Evolutionary conservation across 2,888 invertebrate species (phyloP), one percentile per base, ranked within the genome.

Genomic region (Bhutanitis thaidina): DNA sequence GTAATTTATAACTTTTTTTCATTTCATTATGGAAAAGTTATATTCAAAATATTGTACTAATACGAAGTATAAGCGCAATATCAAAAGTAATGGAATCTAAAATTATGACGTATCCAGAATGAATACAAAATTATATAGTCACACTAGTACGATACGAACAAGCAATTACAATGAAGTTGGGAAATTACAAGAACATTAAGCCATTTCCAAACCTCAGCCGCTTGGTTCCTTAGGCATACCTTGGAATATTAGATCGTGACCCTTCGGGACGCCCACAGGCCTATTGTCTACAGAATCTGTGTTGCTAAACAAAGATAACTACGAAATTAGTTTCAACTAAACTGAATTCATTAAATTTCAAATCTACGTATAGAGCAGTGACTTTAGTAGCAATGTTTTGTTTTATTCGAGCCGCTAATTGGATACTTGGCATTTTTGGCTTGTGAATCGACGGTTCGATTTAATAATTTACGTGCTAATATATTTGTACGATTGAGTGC

Each of bases 201-300:
- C 38, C 56, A 58, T 63, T 62, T 64, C 67, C 56, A 55, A 55
- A 56, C 49, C 51, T 47, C 55, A 65, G 59, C 52, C 40, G 54
- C 43, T 54, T 16, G 45, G 50, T 44, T 50, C 50, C 48, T 52
- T 43, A 51, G 56, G 53, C 57, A 52, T 52, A 52, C 60, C 57
- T 51, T 47, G 59, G 60, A 44, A 72, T 67, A 69, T 62, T 58
- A 68, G 62, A 61, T 69, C 69, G 69, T 69, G 72, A 73, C 75
- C 71, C 65, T 56, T 29, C 53, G 61, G 57, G 61, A 65, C 74
- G 71, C 76, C 76, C 62, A 76, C 76, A 55, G 56, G 46, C 32
- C 63, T 54, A 69, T 72, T 74, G 70, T 74, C 56, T 60, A 60
- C 55, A 56, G 45, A 46, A 49, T 55, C 47, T 52, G 36, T 25